Base-by-base conservation (phyloP, 1,140 invertebrate genomes). In the Tachypleus tridentatus region DNA sequence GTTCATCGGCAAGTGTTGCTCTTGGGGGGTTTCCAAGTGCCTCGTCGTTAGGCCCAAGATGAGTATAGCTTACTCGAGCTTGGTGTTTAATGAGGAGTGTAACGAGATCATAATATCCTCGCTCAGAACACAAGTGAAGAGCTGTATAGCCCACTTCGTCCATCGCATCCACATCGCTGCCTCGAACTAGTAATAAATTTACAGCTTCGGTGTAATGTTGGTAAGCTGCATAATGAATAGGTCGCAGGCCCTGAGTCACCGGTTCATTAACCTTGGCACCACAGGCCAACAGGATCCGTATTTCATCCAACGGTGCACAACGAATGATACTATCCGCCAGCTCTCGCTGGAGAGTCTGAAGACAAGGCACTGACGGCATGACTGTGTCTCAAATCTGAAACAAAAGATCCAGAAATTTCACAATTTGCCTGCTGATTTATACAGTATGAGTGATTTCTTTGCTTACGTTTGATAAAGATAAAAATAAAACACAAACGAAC, bases 151-250 rank as follows among this genome's bases (percentile, higher is more conserved):
- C 92, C 69, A 91, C 90, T 71, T 93, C 90, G 73, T 95, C 91
- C 7, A 83, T 83, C 0, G 87, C 87, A 77, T 94, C 78, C 11
- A 93, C 86, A 74, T 91, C 87, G 69, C 86, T 86, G 3, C 72
- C 88, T 54, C 87, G 76, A 1, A 89, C 86, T 51, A 91, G 77
- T 51, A 91, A 77, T 53, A 90, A 76, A 57, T 86, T 82, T 0
- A 88, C 87, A 0, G 89, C 90, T 72, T 91, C 89, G 51, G 84
- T 79, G 76, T 94, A 87, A 9, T 82, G 78, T 72, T 91, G 87
- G 85, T 90, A 94, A 58, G 91, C 88, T 0, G 91, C 91, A 75
- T 95, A 96, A 75, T 95, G 92, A n/a, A 96, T 77, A 0, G 92
- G 91, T 59, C 86, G 82, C 49, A 95, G 78, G 5, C 91, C 91